A percentile compares a stretch with the other conserved stretches of the same genome.
Conservation (phyloP, 2,113 vertebrate genomes). For the Oryzias woworae region DNA sequence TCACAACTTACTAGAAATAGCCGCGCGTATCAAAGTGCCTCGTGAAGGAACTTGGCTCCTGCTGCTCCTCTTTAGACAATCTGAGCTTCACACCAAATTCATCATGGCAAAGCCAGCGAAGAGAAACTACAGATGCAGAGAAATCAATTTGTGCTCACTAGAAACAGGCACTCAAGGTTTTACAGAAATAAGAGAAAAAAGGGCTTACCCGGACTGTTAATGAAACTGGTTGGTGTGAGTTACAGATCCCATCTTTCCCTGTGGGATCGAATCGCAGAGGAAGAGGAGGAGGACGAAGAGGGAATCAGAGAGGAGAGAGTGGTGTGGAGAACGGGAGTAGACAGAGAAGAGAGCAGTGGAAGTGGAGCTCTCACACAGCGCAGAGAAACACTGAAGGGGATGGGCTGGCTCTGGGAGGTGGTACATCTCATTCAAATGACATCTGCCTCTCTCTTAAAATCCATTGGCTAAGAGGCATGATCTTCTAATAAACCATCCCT, state of each 20-base stretch:
- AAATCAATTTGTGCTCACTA: slow-evolving; percentile 37
- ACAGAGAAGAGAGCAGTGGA: slow-evolving; percentile 48
- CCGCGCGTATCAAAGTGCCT: slow-evolving; percentile 14
- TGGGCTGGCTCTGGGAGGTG: slow-evolving; percentile 71
- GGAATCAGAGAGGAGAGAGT: slow-evolving; percentile 29
- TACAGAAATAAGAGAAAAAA: slow-evolving; percentile 45
- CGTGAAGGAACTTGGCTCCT: slow-evolving; percentile 36
- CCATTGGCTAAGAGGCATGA: slow-evolving; percentile 79
- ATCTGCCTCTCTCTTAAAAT: slow-evolving; percentile 77
- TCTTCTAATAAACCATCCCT: slow-evolving; percentile 77
- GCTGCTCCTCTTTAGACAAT: slow-evolving; percentile 17
- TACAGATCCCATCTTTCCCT: slow-evolving; percentile 62
- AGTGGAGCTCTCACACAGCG: slow-evolving; percentile 64
- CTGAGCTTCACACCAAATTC: slow-evolving; percentile 32
- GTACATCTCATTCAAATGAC: slow-evolving; percentile 77
- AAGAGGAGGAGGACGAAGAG: slow-evolving; percentile 9
- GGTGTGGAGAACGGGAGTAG: slow-evolving; percentile 38
- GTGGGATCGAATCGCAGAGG: slow-evolving; percentile 49
- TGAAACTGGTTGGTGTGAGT: slow-evolving; percentile 47
- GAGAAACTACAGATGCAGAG: slow-evolving; percentile 30
- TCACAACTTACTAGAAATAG: slow-evolving; percentile 20
- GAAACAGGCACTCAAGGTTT: slow-evolving; percentile 7
- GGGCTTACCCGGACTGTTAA: slow-evolving; percentile 67
- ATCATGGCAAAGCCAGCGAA: slow-evolving; percentile 22
- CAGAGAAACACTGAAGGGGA: slow-evolving; percentile 67